Evolutionary conservation across 2,888 invertebrate species (phyloP).

Genomic region (Parnassius orleans): DNA sequence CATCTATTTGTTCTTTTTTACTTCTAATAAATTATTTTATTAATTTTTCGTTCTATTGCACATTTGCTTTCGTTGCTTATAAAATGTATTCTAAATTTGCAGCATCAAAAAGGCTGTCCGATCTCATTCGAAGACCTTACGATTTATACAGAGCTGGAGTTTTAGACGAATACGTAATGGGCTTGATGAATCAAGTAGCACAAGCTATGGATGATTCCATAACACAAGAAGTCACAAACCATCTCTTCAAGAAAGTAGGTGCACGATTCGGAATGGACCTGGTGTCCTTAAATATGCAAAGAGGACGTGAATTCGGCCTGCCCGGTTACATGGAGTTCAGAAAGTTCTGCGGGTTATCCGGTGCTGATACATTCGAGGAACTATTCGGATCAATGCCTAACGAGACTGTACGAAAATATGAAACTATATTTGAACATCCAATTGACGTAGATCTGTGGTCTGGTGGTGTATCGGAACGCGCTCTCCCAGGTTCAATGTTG

Average conservation of each 20-base stretch:
- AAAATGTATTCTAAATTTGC: constrained; percentile 6
- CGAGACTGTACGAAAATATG: constrained; percentile 90
- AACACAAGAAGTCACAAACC: constrained; percentile 94
- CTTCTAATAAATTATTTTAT: too few species aligned
- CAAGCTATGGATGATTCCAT: constrained; percentile 98
- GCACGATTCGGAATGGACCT: constrained; percentile 92
- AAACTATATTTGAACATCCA: constrained; percentile 93
- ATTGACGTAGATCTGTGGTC: constrained; percentile 97
- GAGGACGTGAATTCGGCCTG: constrained; percentile 94
- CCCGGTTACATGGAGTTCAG: constrained; percentile 97
- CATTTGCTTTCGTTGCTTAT: neutral
- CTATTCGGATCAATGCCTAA: constrained; percentile 94
- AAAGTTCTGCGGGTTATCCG: constrained; percentile 93
- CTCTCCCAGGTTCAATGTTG: constrained; percentile 94
- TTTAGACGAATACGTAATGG: constrained; percentile 95
- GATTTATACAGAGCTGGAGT: constrained; percentile 95
- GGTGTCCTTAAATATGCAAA: constrained; percentile 95
- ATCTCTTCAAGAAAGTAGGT: constrained; percentile 91
- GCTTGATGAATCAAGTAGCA: constrained; percentile 95
- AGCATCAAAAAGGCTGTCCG: constrained; percentile 93
- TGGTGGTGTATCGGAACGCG: constrained; percentile 95
- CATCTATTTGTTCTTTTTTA: too few species aligned
- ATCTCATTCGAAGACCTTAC: constrained; percentile 93
- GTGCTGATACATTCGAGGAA: constrained; percentile 88
- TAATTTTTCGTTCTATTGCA: too few species aligned